Conservation (phyloP, 2,888 invertebrate genomes). For the Entomobrya proxima region DNA sequence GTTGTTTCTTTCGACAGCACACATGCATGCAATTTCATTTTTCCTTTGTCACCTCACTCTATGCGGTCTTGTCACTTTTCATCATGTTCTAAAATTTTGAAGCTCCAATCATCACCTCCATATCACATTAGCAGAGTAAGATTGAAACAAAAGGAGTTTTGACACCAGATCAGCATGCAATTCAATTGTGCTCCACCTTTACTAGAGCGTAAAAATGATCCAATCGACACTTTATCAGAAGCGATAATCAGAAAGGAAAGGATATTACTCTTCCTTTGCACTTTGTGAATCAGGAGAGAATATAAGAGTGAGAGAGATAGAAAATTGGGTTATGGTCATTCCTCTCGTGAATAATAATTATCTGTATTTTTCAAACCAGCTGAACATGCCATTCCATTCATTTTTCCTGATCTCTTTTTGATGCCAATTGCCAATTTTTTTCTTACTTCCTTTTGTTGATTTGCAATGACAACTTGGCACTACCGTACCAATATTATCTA, state of each 20-base stretch:
- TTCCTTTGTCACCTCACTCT: slow-evolving; percentile 4
- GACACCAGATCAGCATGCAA: too few species aligned
- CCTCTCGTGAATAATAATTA: slow-evolving; percentile 18
- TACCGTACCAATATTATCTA: background rate
- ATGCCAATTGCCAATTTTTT: slow-evolving; percentile 1
- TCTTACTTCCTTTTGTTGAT: slow-evolving; percentile 22
- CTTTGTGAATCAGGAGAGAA: background rate
- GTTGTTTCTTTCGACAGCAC: too few species aligned
- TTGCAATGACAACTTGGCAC: background rate
- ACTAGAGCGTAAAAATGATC: too few species aligned
- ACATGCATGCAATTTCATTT: background rate
- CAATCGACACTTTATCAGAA: too few species aligned
- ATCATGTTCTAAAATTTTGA: background rate
- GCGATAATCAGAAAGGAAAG: background rate
- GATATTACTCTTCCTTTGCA: background rate
- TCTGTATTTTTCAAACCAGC: background rate
- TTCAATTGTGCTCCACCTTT: too few species aligned
- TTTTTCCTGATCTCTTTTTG: background rate
- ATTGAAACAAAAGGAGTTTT: slow-evolving; percentile 22
- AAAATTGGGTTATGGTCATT: slow-evolving; percentile 42
- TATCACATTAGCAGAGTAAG: background rate
- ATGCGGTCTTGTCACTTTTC: background rate
- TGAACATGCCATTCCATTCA: slow-evolving; percentile 13
- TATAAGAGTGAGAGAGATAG: background rate
- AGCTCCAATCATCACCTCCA: background rate